These are phyloP conservation scores for Calyptomena viridis DNA, from an alignment of 2,113 vertebrate species.

Conservation along the genomic window DNA sequence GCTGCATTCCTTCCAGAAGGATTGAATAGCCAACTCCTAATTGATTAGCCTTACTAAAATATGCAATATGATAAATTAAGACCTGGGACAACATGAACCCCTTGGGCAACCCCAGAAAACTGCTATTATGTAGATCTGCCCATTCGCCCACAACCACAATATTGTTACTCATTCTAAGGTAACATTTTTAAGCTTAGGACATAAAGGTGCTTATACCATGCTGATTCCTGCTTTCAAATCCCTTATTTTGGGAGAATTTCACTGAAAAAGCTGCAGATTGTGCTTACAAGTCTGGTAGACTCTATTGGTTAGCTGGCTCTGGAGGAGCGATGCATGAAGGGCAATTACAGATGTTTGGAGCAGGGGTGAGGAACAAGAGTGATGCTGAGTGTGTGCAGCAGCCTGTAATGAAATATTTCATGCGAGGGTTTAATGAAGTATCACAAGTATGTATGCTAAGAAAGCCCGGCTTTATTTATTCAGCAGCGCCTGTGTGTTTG, in stretches of 20 bases:
- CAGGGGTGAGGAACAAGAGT: not conserved
- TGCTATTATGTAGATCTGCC: not conserved
- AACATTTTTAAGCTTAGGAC: accelerated
- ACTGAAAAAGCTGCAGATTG: not conserved
- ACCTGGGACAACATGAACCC: not conserved
- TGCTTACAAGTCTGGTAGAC: not conserved
- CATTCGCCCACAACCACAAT: accelerated
- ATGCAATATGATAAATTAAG: constrained; percentile 2
- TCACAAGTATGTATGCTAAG: constrained; percentile 6
- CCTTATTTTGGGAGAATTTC: not conserved
- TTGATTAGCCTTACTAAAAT: not conserved
- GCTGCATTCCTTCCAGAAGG: not conserved
- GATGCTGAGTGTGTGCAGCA: constrained; percentile 55
- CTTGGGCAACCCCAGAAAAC: not conserved
- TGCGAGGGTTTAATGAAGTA: constrained; percentile 31
- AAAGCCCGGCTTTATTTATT: constrained; percentile 60
- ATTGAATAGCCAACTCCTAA: not conserved
- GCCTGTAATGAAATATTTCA: not conserved
- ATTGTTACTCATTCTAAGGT: not conserved
- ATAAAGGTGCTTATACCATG: not conserved
- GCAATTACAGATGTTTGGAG: not conserved
- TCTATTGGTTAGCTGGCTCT: not conserved
- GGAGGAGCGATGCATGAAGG: constrained; percentile 19
- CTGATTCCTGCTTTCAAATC: not conserved
- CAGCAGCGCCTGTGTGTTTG: constrained; percentile 20